Evolutionary conservation across 2,888 invertebrate genomes (phyloP).

Genomic region (Pinctada fucata): DNA sequence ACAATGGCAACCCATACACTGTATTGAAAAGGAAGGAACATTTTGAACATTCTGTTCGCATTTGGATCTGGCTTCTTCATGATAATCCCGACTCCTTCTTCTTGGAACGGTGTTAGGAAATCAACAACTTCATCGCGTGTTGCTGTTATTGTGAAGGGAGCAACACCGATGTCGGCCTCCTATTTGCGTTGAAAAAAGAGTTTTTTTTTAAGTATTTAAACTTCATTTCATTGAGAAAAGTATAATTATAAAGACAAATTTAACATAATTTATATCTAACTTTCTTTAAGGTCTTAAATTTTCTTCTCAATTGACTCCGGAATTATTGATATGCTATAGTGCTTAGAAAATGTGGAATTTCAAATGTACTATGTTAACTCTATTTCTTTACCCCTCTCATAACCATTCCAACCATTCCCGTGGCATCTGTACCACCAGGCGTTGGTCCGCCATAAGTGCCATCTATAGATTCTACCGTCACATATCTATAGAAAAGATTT

Average conservation of each 20-base stretch:
- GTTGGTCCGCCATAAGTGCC: constrained; percentile 26
- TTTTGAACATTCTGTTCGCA: constrained; percentile 46
- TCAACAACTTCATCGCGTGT: constrained; percentile 49
- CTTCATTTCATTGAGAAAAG: too few relatives aligned
- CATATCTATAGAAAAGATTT: constrained; percentile 21
- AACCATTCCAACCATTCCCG: constrained; percentile 39
- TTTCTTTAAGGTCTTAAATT: too few relatives aligned
- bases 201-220: not conserved
- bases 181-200: constrained; percentile 23
- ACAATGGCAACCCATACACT: constrained; percentile 52
- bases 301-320: too few relatives aligned
- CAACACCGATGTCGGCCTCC: constrained; percentile 57
- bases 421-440: constrained; percentile 16
- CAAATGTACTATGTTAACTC: too few relatives aligned
- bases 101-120: constrained; percentile 53
- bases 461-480: constrained; percentile 21
- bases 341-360: too few relatives aligned
- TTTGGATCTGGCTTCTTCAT: constrained; percentile 51
- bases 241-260: too few relatives aligned
- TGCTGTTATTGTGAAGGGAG: constrained; percentile 56
- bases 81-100: constrained; percentile 55
- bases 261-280: too few relatives aligned
- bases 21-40: constrained; percentile 51
- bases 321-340: too few relatives aligned
- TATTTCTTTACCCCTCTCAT: constrained; percentile 25